Percentiles rank a stretch among this genome's conserved stretches.
phyloP scores from a whole-genome alignment of 1,140 invertebrate genomes.

The Hyles euphorbiae region DNA sequence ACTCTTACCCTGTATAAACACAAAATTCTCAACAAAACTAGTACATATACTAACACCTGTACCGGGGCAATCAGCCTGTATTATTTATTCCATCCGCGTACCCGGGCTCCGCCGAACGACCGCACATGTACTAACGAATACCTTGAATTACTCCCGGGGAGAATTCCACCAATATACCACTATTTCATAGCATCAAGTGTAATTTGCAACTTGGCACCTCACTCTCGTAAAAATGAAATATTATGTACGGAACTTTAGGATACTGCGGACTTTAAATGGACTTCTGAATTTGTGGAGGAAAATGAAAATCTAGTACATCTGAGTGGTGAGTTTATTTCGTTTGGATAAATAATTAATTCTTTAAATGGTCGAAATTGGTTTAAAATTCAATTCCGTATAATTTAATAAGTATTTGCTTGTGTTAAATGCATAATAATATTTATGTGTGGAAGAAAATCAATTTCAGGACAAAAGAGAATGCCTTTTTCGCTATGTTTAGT shows the following conservation, averaged over 20 bases:
- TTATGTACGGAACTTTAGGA: not conserved
- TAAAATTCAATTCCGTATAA: not conserved
- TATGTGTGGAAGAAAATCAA: too few species aligned
- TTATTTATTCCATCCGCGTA: conserved; percentile 25
- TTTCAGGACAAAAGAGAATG: too few species aligned
- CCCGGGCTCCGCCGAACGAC: conserved; percentile 14
- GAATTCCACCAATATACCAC: conserved; percentile 2
- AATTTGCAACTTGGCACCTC: conserved; percentile 7
- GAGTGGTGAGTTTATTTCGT: too few species aligned
- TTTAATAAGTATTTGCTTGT: not conserved
- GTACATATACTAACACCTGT: conserved; percentile 15
- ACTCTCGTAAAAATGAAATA: conserved; percentile 10
- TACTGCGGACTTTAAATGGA: too few species aligned
- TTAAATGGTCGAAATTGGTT: too few species aligned
- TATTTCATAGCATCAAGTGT: conserved; percentile 6
- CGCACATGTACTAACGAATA: conserved; percentile 10
- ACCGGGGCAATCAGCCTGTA: conserved; percentile 22
- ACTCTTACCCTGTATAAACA: too few species aligned
- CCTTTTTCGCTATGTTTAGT: too few species aligned
- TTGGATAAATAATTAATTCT: too few species aligned
- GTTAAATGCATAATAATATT: not conserved
- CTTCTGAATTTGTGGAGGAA: too few species aligned
- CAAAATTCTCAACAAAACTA: not conserved
- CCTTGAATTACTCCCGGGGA: not conserved
- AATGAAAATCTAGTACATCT: too few species aligned